Percentiles rank a stretch among this genome's conserved stretches.
Conservation (phyloP, 1,140 invertebrate species). For the Rhopalosiphum maidis region DNA sequence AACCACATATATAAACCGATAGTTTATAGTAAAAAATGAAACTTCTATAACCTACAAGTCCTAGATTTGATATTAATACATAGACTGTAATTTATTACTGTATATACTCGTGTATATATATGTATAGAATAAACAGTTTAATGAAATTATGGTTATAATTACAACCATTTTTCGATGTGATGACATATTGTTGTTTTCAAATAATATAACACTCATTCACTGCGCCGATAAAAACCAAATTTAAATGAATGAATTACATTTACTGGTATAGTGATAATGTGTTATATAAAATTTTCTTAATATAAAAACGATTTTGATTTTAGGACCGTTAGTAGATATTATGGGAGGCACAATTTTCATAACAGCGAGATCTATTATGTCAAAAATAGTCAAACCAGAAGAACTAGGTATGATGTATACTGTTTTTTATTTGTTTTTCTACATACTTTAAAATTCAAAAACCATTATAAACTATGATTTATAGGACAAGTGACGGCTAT, state of each 20-base stretch:
- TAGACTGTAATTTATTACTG: too few relatives aligned
- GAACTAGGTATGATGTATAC: slow-evolving; percentile 67
- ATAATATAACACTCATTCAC: background rate
- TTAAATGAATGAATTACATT: background rate
- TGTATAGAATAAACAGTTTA: too few relatives aligned
- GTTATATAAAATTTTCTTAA: too few relatives aligned
- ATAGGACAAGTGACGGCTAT: slow-evolving; percentile 82
- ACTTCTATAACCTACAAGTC: too few relatives aligned
- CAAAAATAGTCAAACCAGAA: slow-evolving; percentile 75
- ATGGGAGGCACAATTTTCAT: slow-evolving; percentile 81
- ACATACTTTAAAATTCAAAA: background rate
- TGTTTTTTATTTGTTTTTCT: background rate
- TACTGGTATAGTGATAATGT: background rate
- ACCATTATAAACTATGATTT: background rate
- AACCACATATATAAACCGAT: too few relatives aligned
- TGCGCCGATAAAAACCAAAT: background rate
- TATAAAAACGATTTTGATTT: slow-evolving; percentile 59
- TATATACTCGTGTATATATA: too few relatives aligned
- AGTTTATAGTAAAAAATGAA: too few relatives aligned
- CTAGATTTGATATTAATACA: too few relatives aligned
- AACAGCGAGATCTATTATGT: slow-evolving; percentile 78
- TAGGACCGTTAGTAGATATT: slow-evolving; percentile 77
- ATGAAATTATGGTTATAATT: too few relatives aligned
- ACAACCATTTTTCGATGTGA: too few relatives aligned
- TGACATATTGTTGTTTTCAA: background rate